These are phyloP conservation scores for Sus scrofa DNA, from an alignment of 2,113 vertebrate genomes.

Conservation along the genomic window T2T-Sscrofa CM000824.6:32406001-32406500, in stretches of 20 bases:
- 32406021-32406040: background rate
- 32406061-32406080: background rate
- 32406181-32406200: background rate
- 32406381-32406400: no score
- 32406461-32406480: background rate
- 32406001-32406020: background rate
- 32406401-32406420: no score
- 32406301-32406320: no score
- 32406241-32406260: no score
- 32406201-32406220: background rate
- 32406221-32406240: no score
- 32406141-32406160: background rate
- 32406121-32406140: background rate
- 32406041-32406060: background rate
- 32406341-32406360: no score
- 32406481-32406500: background rate
- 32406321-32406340: no score
- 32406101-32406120: background rate
- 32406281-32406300: no score
- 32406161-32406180: background rate
- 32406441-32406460: background rate
- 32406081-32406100: background rate
- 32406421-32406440: background rate
- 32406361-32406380: no score
- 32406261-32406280: no score